Evolutionary conservation across 2,888 invertebrate species (phyloP), one percentile per base, ranked within the genome.

Genomic region (Belgica antarctica): DNA sequence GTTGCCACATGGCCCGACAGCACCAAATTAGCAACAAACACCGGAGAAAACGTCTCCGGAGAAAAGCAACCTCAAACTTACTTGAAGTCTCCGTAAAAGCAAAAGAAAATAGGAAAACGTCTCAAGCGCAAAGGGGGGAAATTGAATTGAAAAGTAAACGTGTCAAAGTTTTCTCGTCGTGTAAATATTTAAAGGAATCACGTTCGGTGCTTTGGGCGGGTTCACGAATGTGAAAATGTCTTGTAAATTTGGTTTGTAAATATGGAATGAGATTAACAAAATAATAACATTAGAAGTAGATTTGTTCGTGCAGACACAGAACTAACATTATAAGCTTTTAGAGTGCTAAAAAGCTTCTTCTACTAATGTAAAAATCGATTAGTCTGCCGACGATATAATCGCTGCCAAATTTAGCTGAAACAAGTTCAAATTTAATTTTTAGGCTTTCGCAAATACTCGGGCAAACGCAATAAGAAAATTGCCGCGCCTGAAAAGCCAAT

Each of bases 381-480:
- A 41, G 2, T 41, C 41, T 12, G 34, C 34, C 7, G 34, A 34
- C n/a, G n/a, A n/a, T n/a, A n/a, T n/a, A 41, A 41, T 41, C 15
- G 41, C n/a, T 41, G 12, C 15, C 15, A n/a, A 41, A 41, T 41
- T 41, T n/a, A 15, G 24, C 22, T 61, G 61, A 61, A 61, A 61
- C 24, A 4, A 61, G 28, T 24, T n/a, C 52, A 52, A n/a, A n/a
- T 66, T 57, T 28, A 59, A 59, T 19, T 59, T 62, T 25, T 65
- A 68, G 68, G 34, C 28, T 47, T 28, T 31, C 68, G 46, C 27
- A 28, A 46, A 1, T 68, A 68, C 57, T 22, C 57, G 57, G 68
- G 68, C 57, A 57, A 57, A 57, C 68, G 68, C 68, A 68, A 68
- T 68, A 68, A 68, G 57, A 68, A 68, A 68, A 57, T 68, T 68